Percentiles rank a stretch among this genome's conserved stretches.
Evolutionary conservation across 2,113 vertebrate genomes (phyloP).

Genomic region (Chamaea fasciata): DNA sequence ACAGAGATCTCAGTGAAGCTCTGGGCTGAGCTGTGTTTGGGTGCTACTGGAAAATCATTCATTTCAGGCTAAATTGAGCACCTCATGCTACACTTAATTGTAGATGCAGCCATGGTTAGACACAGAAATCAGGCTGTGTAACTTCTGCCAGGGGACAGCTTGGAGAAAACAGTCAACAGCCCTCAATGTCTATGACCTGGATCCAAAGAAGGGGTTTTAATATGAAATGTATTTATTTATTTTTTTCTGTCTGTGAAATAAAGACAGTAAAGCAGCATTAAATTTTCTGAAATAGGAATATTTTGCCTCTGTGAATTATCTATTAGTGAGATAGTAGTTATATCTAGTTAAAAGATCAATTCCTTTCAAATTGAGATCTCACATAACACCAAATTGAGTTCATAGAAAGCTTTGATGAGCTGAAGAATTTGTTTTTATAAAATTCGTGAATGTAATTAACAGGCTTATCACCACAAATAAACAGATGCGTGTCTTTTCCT

Average conservation of each 20-base stretch:
- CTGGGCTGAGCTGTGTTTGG: not conserved
- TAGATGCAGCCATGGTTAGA: not conserved
- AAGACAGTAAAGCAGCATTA: not conserved
- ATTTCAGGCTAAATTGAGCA: not conserved
- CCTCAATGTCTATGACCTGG: not conserved
- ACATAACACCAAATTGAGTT: slow-evolving; percentile 6
- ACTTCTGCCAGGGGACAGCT: not conserved
- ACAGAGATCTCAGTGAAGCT: not conserved
- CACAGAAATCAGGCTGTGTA: not conserved
- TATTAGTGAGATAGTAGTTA: slow-evolving; percentile 31
- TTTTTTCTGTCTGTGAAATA: not conserved
- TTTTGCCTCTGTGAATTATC: slow-evolving; percentile 29
- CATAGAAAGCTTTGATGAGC: slow-evolving; percentile 51
- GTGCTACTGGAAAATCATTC: not conserved
- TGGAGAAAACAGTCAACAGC: not conserved
- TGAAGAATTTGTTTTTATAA: slow-evolving; percentile 52
- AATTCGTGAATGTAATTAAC: slow-evolving; percentile 50
- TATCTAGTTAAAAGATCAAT: slow-evolving; percentile 28
- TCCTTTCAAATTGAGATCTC: slow-evolving; percentile 34
- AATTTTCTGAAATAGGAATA: not conserved
- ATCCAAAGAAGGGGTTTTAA: not conserved
- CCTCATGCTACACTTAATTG: not conserved
- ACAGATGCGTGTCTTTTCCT: not conserved
- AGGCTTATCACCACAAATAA: slow-evolving; percentile 29
- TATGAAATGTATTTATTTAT: not conserved